Evolutionary conservation across 1,140 invertebrate genomes (phyloP).

Genomic region (Charaxes varanes): DNA sequence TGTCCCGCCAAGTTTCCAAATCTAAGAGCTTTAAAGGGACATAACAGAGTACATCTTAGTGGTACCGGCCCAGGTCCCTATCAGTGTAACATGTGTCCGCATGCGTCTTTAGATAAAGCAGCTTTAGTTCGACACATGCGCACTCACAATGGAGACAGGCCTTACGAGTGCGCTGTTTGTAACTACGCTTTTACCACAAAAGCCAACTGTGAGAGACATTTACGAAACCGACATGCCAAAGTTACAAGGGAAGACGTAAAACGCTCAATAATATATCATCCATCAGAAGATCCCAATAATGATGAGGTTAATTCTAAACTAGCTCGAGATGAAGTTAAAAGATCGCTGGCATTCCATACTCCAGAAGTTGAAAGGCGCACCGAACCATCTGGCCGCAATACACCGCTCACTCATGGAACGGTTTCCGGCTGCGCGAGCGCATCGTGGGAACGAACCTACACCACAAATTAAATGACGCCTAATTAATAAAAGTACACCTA

Average conservation of each 20-base stretch:
- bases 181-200: constrained; percentile 98
- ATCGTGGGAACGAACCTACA: constrained; percentile 67
- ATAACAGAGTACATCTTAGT: constrained; percentile 86
- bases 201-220: constrained; percentile 91
- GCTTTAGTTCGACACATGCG: constrained; percentile 92
- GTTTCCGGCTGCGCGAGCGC: constrained; percentile 54
- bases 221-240: constrained; percentile 92
- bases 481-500: constrained; percentile 56
- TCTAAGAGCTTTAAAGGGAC: constrained; percentile 91
- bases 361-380: constrained; percentile 57
- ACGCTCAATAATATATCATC: constrained; percentile 89
- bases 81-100: constrained; percentile 94
- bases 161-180: constrained; percentile 94
- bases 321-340: constrained; percentile 70
- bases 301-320: constrained; percentile 78
- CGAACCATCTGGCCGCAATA: constrained; percentile 51
- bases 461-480: constrained; percentile 61
- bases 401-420: constrained; percentile 71
- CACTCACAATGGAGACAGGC: constrained; percentile 94
- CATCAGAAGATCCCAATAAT: constrained; percentile 86
- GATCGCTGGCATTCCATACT: constrained; percentile 59
- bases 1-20: constrained; percentile 91
- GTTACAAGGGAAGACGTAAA: constrained; percentile 89
- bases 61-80: constrained; percentile 83
- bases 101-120: constrained; percentile 91